Conservation (phyloP, 1,140 invertebrate genomes). For the Oryctes rhinoceros region DNA sequence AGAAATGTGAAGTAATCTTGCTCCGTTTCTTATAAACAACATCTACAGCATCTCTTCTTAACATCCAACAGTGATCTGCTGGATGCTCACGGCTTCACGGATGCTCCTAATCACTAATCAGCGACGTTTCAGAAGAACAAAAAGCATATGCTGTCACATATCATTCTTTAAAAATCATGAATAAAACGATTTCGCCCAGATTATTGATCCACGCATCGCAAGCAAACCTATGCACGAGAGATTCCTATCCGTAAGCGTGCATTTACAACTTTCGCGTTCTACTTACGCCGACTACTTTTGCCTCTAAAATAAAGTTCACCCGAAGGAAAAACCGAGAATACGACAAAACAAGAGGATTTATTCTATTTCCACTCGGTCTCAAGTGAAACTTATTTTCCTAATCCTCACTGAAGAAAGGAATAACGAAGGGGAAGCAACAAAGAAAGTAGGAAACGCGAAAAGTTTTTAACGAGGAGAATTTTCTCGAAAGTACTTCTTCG, state of each 20-base stretch:
- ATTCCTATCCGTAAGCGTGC: not conserved
- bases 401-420: not conserved
- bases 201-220: not conserved
- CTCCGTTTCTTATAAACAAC: no score
- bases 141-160: no score
- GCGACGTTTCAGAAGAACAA: no score
- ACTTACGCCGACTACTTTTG: not conserved
- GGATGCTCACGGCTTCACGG: no score
- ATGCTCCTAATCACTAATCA: no score
- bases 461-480: slow-evolving; percentile 15
- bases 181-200: not conserved
- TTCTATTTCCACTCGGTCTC: slow-evolving; percentile 11
- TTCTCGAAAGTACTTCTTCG: not conserved
- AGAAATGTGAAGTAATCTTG: no score
- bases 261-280: not conserved
- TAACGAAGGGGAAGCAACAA: not conserved
- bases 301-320: not conserved
- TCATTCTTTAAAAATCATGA: not conserved
- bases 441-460: not conserved
- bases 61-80: no score
- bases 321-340: not conserved
- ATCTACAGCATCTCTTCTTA: no score
- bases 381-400: slow-evolving; percentile 22
- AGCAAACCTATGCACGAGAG: not conserved
- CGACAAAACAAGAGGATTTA: slow-evolving; percentile 18